Evolutionary conservation across 2,888 invertebrate species (phyloP).

Genomic region (Diaphora mendica): DNA sequence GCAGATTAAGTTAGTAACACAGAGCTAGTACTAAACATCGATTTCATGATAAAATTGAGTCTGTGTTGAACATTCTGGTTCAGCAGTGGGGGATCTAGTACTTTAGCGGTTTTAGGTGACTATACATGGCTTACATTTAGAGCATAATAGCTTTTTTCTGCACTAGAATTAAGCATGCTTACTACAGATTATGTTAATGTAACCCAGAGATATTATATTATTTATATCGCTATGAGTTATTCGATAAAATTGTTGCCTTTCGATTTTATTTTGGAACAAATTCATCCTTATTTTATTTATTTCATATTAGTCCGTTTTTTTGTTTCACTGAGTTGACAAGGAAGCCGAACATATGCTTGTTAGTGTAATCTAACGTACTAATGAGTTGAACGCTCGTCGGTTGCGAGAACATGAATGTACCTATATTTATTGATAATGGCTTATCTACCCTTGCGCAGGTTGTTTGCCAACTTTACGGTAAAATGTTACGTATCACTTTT

Average conservation of each 20-base stretch:
- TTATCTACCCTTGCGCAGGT: not conserved
- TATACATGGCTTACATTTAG: not conserved
- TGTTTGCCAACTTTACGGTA: not conserved
- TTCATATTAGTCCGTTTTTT: not conserved
- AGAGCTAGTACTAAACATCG: not conserved
- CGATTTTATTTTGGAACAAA: not conserved
- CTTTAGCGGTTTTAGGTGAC: not conserved
- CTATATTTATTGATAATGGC: not conserved
- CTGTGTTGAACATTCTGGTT: not conserved
- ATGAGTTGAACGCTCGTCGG: not conserved
- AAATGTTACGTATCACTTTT: not conserved
- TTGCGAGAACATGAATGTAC: not conserved
- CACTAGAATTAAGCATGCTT: not conserved
- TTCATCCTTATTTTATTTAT: not conserved
- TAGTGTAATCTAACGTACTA: conserved; percentile 3
- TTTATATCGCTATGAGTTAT: no score
- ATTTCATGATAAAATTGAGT: not conserved
- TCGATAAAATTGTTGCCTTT: not conserved
- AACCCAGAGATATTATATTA: no score
- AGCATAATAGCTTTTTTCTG: not conserved
- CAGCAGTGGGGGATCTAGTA: not conserved
- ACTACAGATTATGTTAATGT: not conserved
- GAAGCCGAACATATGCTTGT: not conserved
- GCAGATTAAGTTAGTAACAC: not conserved
- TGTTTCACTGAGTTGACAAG: not conserved